Base-by-base conservation (phyloP, 2,797 vertebrate genomes). In the Adrianichthys oophorus region DNA sequence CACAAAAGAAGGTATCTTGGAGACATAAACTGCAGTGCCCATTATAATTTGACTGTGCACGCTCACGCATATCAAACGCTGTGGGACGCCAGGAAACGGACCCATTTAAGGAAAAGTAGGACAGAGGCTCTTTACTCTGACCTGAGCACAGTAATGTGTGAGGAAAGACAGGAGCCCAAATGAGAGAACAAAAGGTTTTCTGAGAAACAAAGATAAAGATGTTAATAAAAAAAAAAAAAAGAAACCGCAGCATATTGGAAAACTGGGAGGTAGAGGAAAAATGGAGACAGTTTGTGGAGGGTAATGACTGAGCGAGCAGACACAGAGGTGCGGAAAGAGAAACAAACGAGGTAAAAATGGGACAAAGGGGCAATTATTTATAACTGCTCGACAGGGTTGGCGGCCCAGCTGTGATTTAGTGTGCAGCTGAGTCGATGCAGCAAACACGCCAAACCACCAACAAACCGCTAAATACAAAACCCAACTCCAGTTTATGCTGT, bases 291-390 rank as follows among this genome's bases (percentile, higher is more conserved):
- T 14, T 4, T 16, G 24, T 7, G 59, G 37, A 19, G 48, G 50
- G 52, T 24, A 49, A 73, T 59, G 65, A 76, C 69, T 51, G 57
- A 78, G 75, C 60, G 69, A 70, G 61, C 57, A 44, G 26, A 2
- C 5, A 68, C 57, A 72, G 56, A 62, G 48, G 53, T 60, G 55
- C 40, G 49, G 66, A 63, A 73, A 69, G 62, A 57, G 72, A 80
- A 85, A 81, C 56, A 74, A 84, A 81, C 17, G 43, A 78, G 69
- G 54, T 66, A 79, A 74, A 85, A 85, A 81, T 82, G 79, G 84
- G 79, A 73, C 78, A 87, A 78, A 87, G 84, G 80, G 80, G 56
- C 80, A 89, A 79, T 88, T 91, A 89, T 91, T 91, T 89, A 87
- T 90, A 89, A 84, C 82, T 49, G 62, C 19, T 43, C 46, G 45